These are phyloP conservation scores for Poeciliopsis prolifica DNA, from an alignment of 2,113 vertebrate species.

Conservation along the genomic window DNA sequence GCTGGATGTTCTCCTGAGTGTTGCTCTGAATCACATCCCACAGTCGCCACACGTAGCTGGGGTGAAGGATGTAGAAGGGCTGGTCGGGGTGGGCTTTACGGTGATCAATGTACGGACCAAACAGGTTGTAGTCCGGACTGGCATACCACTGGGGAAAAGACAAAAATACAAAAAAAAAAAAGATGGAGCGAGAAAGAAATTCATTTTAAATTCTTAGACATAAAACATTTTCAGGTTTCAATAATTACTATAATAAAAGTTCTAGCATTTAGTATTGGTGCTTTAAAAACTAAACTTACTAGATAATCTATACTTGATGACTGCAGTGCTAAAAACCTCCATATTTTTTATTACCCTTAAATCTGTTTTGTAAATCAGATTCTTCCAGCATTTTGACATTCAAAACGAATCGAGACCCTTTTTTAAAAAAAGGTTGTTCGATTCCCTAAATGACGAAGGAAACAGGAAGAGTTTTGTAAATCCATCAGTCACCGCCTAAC, in stretches of 20 bases:
- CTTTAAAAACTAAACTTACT: too few species aligned
- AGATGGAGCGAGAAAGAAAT: not conserved
- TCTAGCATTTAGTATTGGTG: not conserved
- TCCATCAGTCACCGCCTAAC: too few species aligned
- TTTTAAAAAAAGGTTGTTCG: too few species aligned
- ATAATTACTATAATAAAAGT: not conserved
- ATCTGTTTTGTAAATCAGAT: too few species aligned
- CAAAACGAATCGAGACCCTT: too few species aligned
- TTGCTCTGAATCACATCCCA: constrained; percentile 98
- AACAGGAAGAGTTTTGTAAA: too few species aligned
- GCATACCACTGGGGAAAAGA: constrained; percentile 87
- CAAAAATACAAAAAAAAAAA: not conserved
- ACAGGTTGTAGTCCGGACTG: constrained; percentile 97
- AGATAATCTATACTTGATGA: not conserved
- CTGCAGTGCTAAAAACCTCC: too few species aligned
- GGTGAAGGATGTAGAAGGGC: constrained; percentile 96
- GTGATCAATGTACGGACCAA: constrained; percentile 90
- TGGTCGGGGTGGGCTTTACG: constrained; percentile 87
- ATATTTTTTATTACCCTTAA: too few species aligned
- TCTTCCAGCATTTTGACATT: too few species aligned
- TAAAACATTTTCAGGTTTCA: not conserved
- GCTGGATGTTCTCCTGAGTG: constrained; percentile 95
- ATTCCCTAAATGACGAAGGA: too few species aligned
- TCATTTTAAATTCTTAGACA: not conserved
- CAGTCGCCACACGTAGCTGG: constrained; percentile 94